These are phyloP conservation scores for Zaprionus gabonicus DNA, from an alignment of 1,140 invertebrate genomes.

Conservation along the genomic window DNA sequence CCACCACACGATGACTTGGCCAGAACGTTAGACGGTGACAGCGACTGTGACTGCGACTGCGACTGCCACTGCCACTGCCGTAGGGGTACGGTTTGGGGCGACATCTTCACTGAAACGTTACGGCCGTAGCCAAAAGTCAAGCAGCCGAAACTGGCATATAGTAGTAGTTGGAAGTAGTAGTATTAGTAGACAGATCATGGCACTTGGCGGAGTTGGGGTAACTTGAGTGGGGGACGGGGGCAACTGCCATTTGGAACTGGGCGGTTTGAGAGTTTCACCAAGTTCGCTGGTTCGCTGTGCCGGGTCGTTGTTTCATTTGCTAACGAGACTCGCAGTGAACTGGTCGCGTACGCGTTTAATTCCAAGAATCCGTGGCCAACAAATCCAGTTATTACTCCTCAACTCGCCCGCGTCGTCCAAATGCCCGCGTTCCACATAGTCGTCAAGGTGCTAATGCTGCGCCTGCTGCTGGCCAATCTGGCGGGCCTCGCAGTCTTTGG, in stretches of 20 bases:
- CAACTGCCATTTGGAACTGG: neutral
- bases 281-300: slow-evolving; percentile 14
- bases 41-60: neutral
- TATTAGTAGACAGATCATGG: neutral
- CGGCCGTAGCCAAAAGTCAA: slow-evolving; percentile 76
- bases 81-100: slow-evolving; percentile 4
- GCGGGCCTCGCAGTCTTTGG: slow-evolving; percentile 33
- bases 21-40: neutral
- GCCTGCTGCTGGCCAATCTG: slow-evolving; percentile 51
- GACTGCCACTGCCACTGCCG: neutral
- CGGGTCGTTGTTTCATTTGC: slow-evolving; percentile 67
- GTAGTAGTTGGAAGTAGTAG: neutral
- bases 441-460: slow-evolving; percentile 47
- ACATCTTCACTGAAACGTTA: slow-evolving; percentile 70
- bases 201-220: neutral
- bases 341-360: slow-evolving; percentile 59
- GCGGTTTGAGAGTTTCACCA: slow-evolving; percentile 52
- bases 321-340: slow-evolving; percentile 60
- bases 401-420: neutral
- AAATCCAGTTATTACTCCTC: slow-evolving; percentile 29
- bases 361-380: slow-evolving; percentile 28
- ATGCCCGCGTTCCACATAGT: slow-evolving; percentile 46
- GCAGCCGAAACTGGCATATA: slow-evolving; percentile 54
- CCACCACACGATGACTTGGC: neutral
- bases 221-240: neutral